Evolutionary conservation across 2,797 vertebrate species (phyloP).

Genomic region (Mallotus villosus): DNA sequence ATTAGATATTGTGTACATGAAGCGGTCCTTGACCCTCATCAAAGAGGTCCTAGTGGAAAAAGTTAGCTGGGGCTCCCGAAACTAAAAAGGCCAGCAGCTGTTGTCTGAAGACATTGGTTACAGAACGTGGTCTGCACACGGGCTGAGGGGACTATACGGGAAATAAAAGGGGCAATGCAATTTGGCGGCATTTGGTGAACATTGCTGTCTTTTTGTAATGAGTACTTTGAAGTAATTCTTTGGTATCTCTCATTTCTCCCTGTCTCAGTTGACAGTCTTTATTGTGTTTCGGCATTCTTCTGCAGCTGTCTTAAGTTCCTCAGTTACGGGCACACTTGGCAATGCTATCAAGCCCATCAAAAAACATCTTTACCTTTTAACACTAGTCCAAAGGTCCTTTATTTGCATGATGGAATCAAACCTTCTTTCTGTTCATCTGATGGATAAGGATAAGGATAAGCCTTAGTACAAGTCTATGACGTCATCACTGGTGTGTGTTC

Average conservation of each 20-base stretch:
- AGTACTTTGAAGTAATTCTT: neutral
- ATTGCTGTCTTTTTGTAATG: neutral
- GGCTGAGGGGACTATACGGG: too few species aligned
- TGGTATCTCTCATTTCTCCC: slow-evolving; percentile 29
- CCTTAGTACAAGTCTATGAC: slow-evolving; percentile 61
- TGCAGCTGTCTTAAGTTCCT: slow-evolving; percentile 23
- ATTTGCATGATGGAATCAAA: neutral
- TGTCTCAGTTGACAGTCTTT: neutral
- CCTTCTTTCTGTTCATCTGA: slow-evolving; percentile 33
- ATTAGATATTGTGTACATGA: slow-evolving; percentile 40
- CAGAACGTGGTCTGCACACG: slow-evolving; percentile 9
- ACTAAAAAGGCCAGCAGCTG: slow-evolving; percentile 44
- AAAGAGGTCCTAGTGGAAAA: slow-evolving; percentile 54
- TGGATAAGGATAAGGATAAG: slow-evolving; percentile 51
- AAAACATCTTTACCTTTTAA: too few species aligned
- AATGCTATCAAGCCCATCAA: too few species aligned
- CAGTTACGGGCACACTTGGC: neutral
- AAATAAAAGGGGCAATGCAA: too few species aligned
- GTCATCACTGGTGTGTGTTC: slow-evolving; percentile 66
- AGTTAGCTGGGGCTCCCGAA: slow-evolving; percentile 33
- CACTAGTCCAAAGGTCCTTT: too few species aligned
- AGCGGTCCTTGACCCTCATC: slow-evolving; percentile 48
- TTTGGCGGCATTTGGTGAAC: too few species aligned
- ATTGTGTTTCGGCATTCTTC: slow-evolving; percentile 50
- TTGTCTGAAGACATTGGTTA: slow-evolving; percentile 30